Conservation (phyloP, 2,113 vertebrate species). For the Nesoenas mayeri region DNA sequence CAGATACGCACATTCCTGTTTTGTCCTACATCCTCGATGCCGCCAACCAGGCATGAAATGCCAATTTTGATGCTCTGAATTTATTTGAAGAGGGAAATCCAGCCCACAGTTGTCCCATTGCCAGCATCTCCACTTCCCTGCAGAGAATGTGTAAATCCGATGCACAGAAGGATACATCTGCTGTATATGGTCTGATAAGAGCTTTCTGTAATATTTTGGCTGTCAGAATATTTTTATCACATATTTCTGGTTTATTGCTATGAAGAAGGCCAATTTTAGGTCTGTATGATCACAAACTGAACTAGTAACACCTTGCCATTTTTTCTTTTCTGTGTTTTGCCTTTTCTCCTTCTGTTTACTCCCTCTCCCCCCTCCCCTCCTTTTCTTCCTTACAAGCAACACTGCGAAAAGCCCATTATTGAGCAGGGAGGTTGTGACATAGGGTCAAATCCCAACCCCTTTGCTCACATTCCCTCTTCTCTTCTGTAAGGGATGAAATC, state of each 20-base stretch:
- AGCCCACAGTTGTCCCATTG: background rate
- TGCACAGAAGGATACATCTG: background rate
- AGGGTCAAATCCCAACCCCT: background rate
- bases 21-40: background rate
- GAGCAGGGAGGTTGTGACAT: background rate
- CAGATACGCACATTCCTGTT: background rate
- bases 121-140: background rate
- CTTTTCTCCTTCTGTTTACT: background rate
- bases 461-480: background rate
- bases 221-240: background rate
- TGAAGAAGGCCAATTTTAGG: background rate
- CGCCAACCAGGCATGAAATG: slow-evolving; percentile 1
- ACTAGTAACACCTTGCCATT: background rate
- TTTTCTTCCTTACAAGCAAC: background rate
- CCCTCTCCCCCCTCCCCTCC: background rate
- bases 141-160: background rate
- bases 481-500: background rate
- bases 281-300: background rate
- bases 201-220: background rate
- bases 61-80: background rate
- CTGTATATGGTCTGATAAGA: background rate
- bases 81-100: background rate
- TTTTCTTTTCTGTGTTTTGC: background rate
- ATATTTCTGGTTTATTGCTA: background rate
- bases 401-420: slow-evolving; percentile 4